These are phyloP conservation scores for Neopipo cinnamomea DNA, from an alignment of 2,113 vertebrate genomes.

Conservation along the genomic window DNA sequence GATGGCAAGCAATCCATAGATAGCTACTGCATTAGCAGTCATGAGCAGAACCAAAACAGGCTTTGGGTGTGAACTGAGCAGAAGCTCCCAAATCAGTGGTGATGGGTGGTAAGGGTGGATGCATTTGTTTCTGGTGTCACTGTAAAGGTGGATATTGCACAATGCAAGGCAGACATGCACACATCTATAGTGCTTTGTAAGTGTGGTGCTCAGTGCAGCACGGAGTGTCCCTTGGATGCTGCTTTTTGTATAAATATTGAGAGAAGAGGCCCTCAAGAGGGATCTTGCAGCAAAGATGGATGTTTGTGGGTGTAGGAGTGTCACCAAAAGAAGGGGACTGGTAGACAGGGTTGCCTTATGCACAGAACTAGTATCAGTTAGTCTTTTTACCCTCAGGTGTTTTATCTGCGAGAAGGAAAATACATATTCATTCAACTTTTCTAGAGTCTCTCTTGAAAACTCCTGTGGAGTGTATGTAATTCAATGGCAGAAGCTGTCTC, in stretches of 20 bases:
- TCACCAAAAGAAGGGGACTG: background rate
- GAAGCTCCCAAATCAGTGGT: background rate
- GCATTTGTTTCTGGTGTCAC: background rate
- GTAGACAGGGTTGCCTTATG: background rate
- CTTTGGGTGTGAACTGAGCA: background rate
- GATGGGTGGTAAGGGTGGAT: no score
- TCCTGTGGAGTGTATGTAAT: background rate
- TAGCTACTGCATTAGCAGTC: background rate
- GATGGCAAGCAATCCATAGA: background rate
- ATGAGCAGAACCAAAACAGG: background rate
- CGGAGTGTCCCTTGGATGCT: rapidly evolving
- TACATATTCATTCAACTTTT: background rate
- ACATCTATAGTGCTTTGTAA: background rate
- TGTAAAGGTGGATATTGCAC: background rate
- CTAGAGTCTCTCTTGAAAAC: background rate
- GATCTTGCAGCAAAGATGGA: background rate
- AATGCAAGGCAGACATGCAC: background rate
- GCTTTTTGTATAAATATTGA: background rate
- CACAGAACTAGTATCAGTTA: background rate
- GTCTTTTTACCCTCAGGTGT: background rate
- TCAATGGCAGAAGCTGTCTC: background rate
- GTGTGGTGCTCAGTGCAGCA: background rate
- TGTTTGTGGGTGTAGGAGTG: background rate
- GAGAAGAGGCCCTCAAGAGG: background rate
- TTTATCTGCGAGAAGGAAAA: background rate